These are phyloP conservation scores for Bubalus kerabau DNA, from an alignment of 2,113 vertebrate genomes.

Conservation along the genomic window DNA sequence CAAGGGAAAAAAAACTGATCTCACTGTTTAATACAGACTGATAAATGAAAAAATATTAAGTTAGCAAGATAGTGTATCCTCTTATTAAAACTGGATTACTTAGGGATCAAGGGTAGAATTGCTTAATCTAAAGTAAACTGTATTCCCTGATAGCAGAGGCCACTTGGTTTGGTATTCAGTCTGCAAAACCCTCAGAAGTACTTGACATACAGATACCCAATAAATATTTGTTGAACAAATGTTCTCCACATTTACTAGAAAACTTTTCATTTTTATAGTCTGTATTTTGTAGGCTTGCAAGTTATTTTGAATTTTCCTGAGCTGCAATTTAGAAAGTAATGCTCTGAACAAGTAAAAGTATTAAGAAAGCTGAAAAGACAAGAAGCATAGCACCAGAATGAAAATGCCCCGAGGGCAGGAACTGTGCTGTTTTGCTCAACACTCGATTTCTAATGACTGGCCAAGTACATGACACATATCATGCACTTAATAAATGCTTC, in stretches of 20 bases:
- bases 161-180: not conserved
- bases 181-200: not conserved
- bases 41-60: not conserved
- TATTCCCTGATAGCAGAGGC: not conserved
- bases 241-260: not conserved
- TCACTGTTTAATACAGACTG: constrained; percentile 1
- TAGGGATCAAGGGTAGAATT: not conserved
- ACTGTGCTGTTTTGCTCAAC: not conserved
- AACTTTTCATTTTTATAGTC: not conserved
- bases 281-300: not conserved
- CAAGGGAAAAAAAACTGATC: not conserved
- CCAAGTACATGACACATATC: not conserved
- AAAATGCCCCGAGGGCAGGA: not conserved
- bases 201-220: not conserved
- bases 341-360: not conserved
- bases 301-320: not conserved
- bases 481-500: not conserved
- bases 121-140: constrained; percentile 9
- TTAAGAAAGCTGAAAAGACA: not conserved
- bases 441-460: not conserved
- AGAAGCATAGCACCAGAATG: not conserved
- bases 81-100: not conserved
- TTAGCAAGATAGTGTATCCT: not conserved
- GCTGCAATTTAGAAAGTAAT: not conserved
- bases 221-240: not conserved